These are phyloP conservation scores for Lerema accius DNA, from an alignment of 1,140 invertebrate species.

Conservation along the genomic window DNA sequence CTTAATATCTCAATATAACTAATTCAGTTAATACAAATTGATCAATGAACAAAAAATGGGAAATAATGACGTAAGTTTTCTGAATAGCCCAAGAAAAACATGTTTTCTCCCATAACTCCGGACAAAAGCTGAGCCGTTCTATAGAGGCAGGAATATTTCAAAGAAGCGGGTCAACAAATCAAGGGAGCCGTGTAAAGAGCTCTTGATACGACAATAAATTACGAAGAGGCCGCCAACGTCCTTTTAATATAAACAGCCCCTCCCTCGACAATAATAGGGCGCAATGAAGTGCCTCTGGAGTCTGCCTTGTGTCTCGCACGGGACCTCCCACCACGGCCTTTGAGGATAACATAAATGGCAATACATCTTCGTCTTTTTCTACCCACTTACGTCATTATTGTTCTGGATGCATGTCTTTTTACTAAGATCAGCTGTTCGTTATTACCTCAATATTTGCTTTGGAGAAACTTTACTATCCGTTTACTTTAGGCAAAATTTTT, in stretches of 20 bases:
- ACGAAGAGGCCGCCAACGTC: constrained; percentile 35
- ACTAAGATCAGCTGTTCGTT: too few species aligned
- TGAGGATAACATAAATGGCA: too few species aligned
- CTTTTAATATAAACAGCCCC: constrained; percentile 44
- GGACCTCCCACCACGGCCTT: not conserved
- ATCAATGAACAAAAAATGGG: not conserved
- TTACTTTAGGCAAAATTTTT: too few species aligned
- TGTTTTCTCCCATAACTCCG: constrained; percentile 13
- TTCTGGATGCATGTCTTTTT: too few species aligned
- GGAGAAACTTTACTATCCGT: too few species aligned
- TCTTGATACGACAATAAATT: constrained; percentile 47
- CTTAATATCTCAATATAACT: too few species aligned
- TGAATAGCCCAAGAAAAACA: constrained; percentile 5
- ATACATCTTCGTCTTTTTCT: too few species aligned
- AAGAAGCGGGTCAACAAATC: constrained; percentile 46
- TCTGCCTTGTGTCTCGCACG: not conserved
- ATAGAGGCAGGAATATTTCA: constrained; percentile 35
- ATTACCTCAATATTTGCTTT: too few species aligned
- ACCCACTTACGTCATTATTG: too few species aligned
- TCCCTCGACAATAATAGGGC: constrained; percentile 26
- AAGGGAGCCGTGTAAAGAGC: constrained; percentile 32
- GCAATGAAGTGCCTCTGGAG: constrained; percentile 22
- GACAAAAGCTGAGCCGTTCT: constrained; percentile 8
- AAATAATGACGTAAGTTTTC: not conserved
- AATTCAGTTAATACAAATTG: too few species aligned